Percentiles rank a stretch among this genome's conserved stretches.
These are phyloP conservation scores for Apamea anceps DNA, from an alignment of 2,888 invertebrate genomes.

Conservation along the genomic window DNA sequence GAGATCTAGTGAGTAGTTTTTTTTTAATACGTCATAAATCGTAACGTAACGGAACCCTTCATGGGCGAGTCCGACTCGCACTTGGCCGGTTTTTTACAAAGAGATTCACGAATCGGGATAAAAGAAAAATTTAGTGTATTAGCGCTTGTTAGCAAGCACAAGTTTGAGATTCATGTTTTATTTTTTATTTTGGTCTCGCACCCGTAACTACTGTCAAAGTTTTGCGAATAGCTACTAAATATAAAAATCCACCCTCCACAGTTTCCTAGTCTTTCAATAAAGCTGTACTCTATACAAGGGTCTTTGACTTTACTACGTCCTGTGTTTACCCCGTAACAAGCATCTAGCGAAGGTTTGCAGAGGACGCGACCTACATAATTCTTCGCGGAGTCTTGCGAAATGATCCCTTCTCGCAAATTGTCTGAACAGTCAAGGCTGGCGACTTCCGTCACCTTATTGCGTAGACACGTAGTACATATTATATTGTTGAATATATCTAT, in stretches of 20 bases:
- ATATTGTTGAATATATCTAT: conserved; percentile 11
- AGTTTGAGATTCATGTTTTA: conserved; percentile 46
- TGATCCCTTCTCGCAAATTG: conserved; percentile 50
- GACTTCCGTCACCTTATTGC: conserved; percentile 11
- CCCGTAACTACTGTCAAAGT: neutral
- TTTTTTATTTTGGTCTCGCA: neutral
- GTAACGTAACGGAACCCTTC: too few relatives aligned
- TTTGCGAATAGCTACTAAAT: neutral
- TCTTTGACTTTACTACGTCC: neutral
- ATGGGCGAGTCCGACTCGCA: too few relatives aligned
- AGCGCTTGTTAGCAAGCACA: conserved; percentile 44
- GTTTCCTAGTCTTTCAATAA: neutral
- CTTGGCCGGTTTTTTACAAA: conserved; percentile 35
- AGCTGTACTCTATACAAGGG: neutral
- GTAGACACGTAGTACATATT: neutral
- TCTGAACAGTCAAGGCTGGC: conserved; percentile 48
- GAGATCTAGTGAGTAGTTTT: too few relatives aligned
- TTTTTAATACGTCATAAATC: too few relatives aligned
- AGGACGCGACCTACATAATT: conserved; percentile 30
- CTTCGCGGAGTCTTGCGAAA: conserved; percentile 48
- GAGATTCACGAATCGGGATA: conserved; percentile 42
- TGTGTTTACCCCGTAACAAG: conserved; percentile 2
- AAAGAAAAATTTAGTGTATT: conserved; percentile 57
- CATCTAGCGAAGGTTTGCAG: conserved; percentile 5
- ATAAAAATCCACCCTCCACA: neutral